Evolutionary conservation across 2,113 vertebrate species (phyloP).

Genomic region (Macroglossus sobrinus): DNA sequence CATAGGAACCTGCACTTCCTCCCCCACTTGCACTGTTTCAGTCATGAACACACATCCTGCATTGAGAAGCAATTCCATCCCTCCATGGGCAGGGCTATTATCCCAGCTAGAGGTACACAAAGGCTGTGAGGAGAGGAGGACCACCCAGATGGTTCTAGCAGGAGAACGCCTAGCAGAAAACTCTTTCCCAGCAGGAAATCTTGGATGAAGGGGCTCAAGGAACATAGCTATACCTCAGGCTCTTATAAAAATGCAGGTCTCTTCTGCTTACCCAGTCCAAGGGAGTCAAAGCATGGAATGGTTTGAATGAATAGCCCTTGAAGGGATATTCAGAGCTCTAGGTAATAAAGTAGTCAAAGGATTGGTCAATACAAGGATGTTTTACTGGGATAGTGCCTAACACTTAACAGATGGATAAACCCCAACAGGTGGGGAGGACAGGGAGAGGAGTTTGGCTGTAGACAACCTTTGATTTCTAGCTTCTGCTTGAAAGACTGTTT

Average conservation of each 20-base stretch:
- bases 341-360: slow-evolving; percentile 7
- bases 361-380: neutral
- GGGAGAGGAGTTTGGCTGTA: neutral
- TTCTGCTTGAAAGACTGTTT: neutral
- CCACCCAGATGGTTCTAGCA: neutral
- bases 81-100: neutral
- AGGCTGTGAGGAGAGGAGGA: neutral
- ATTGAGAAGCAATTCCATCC: neutral
- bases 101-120: neutral
- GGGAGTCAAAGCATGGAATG: neutral
- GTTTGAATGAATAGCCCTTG: neutral
- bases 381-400: neutral
- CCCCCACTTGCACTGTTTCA: neutral
- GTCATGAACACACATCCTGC: neutral
- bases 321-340: neutral
- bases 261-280: neutral
- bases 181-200: neutral
- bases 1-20: neutral
- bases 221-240: neutral
- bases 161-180: neutral
- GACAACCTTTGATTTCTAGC: neutral
- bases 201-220: neutral
- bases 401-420: neutral
- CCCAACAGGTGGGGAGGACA: neutral
- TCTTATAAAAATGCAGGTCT: neutral